phyloP scores from a whole-genome alignment of 2,888 invertebrate species.

The Limnephilus rhombicus region DNA sequence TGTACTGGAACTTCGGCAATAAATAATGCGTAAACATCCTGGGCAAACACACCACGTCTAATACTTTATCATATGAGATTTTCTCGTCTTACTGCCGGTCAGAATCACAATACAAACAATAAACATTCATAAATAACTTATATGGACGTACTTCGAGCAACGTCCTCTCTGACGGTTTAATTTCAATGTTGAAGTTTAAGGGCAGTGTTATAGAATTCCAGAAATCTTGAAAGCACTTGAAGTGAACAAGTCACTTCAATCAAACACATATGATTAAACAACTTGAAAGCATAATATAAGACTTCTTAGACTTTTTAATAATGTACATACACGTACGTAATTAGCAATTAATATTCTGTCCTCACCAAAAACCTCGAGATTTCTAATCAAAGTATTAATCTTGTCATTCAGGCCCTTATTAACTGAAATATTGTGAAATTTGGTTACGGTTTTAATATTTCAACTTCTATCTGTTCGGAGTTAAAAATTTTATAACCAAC shows the following conservation, averaged over 20 bases:
- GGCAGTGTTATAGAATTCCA: background rate
- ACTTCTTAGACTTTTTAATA: no score
- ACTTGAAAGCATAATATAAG: background rate
- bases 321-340: no score
- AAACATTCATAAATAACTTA: background rate
- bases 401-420: background rate
- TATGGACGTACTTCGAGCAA: background rate
- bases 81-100: background rate
- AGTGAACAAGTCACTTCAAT: background rate
- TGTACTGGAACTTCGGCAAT: conserved; percentile 20
- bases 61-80: background rate
- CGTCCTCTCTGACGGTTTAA: background rate
- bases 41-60: background rate
- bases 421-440: background rate
- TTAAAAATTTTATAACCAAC: background rate
- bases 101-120: background rate
- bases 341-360: background rate
- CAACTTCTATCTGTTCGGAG: background rate
- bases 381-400: background rate
- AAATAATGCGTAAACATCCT: conserved; percentile 35
- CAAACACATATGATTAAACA: background rate
- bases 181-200: background rate
- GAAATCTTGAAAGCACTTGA: background rate
- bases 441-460: background rate
- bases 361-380: background rate